These are phyloP conservation scores for Equus quagga DNA, from an alignment of 2,113 vertebrate genomes.

Conservation along the genomic window DNA sequence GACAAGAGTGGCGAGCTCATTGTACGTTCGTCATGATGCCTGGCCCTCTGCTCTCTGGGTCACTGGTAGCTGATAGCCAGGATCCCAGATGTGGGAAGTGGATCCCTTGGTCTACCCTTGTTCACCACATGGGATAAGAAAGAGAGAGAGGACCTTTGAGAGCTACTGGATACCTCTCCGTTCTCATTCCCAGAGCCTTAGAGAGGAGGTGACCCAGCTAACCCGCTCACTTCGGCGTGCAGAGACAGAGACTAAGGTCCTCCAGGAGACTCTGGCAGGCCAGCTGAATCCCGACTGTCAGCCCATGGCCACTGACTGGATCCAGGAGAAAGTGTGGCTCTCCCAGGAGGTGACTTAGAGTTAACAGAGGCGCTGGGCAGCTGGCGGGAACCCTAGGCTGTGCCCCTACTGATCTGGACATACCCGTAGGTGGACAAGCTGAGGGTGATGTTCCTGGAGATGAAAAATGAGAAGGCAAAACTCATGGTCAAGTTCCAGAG, in stretches of 20 bases:
- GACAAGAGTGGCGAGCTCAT: constrained; percentile 83
- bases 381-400: neutral
- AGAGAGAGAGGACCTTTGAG: neutral
- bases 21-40: constrained; percentile 61
- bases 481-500: constrained; percentile 78
- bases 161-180: neutral
- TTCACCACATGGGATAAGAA: neutral
- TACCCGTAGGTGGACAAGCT: constrained; percentile 86
- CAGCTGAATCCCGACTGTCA: constrained; percentile 66
- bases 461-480: constrained; percentile 80
- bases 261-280: constrained; percentile 85
- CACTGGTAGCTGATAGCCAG: neutral
- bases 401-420: neutral
- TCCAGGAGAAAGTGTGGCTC: constrained; percentile 87
- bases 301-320: constrained; percentile 28
- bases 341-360: constrained; percentile 83
- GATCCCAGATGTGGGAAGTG: neutral
- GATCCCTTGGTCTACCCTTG: neutral
- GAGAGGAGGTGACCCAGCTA: constrained; percentile 83
- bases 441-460: constrained; percentile 84
- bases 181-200: constrained; percentile 79
- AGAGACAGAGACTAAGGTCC: constrained; percentile 82
- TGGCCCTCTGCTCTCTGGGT: neutral
- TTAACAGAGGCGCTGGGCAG: constrained; percentile 34
- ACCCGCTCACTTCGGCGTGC: constrained; percentile 82